Percentiles rank a stretch among this genome's conserved stretches.
Evolutionary conservation across 1,140 invertebrate species (phyloP).

Genomic region (Ylistrum balloti): DNA sequence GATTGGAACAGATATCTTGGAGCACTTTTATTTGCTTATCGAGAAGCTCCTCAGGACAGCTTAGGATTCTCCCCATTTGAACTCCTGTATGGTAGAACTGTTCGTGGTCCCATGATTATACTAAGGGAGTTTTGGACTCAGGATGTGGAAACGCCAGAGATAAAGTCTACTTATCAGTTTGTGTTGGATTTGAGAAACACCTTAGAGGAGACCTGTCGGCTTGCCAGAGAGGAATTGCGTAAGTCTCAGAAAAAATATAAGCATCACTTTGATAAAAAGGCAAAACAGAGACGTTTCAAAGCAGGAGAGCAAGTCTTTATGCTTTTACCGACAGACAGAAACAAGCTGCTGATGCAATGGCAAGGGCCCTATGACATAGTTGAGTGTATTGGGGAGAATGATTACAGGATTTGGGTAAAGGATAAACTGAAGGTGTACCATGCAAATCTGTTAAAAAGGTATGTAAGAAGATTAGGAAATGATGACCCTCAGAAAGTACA

Average conservation of each 20-base stretch:
- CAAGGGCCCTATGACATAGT: slow-evolving; percentile 55
- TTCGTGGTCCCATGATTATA: slow-evolving; percentile 67
- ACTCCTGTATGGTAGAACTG: slow-evolving; percentile 70
- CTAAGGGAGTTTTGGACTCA: slow-evolving; percentile 68
- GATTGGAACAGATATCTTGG: too few species aligned
- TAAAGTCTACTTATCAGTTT: too few species aligned
- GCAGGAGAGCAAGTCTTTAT: slow-evolving; percentile 56
- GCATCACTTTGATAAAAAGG: slow-evolving; percentile 50
- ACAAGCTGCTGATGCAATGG: slow-evolving; percentile 60
- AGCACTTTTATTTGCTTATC: slow-evolving; percentile 55
- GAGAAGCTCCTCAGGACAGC: slow-evolving; percentile 61
- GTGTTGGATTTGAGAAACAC: slow-evolving; percentile 60
- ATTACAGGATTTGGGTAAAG: slow-evolving; percentile 52
- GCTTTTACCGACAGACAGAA: slow-evolving; percentile 57
- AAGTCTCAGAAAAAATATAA: slow-evolving; percentile 14
- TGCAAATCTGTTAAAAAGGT: slow-evolving; percentile 51
- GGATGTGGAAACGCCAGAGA: slow-evolving; percentile 53
- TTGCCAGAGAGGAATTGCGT: slow-evolving; percentile 51
- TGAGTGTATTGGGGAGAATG: neutral
- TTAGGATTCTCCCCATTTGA: slow-evolving; percentile 73
- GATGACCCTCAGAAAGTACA: neutral
- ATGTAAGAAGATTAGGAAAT: neutral
- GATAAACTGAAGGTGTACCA: slow-evolving; percentile 52
- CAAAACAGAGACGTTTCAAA: slow-evolving; percentile 46
- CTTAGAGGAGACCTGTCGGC: slow-evolving; percentile 53